These are phyloP conservation scores for Parauchenoglanis ngamensis DNA, from an alignment of 2,797 vertebrate species.

Conservation along the genomic window DNA sequence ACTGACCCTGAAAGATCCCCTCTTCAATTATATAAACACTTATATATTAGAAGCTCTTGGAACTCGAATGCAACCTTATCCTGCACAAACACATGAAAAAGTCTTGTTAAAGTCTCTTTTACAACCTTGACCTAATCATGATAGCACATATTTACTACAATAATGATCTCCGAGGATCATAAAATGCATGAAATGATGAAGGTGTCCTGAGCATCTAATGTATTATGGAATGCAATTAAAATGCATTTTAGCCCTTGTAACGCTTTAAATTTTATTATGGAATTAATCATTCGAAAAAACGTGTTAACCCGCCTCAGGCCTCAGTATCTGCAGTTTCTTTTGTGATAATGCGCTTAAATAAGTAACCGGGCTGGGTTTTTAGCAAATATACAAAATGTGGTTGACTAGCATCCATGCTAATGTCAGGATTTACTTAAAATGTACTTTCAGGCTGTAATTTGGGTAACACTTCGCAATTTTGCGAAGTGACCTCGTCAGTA, in stretches of 20 bases:
- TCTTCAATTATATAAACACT: conserved; percentile 13
- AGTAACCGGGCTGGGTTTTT: not conserved
- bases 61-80: not conserved
- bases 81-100: not conserved
- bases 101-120: not conserved
- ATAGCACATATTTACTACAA: not conserved
- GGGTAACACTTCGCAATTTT: not conserved
- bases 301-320: not conserved
- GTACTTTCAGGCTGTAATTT: not conserved
- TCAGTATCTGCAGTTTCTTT: not conserved
- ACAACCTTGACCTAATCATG: not conserved
- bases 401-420: no score
- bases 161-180: not conserved
- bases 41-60: not conserved
- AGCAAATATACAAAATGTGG: not conserved
- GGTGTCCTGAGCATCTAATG: not conserved
- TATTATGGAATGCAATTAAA: not conserved
- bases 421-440: not conserved
- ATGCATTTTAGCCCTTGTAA: not conserved
- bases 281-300: not conserved
- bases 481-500: not conserved
- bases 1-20: not conserved
- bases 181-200: not conserved
- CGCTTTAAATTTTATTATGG: not conserved
- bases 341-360: not conserved